These are phyloP conservation scores for Heliocidaris tuberculata DNA, from an alignment of 35 echinoderm and acorn worm genomes.

Conservation along the genomic window DNA sequence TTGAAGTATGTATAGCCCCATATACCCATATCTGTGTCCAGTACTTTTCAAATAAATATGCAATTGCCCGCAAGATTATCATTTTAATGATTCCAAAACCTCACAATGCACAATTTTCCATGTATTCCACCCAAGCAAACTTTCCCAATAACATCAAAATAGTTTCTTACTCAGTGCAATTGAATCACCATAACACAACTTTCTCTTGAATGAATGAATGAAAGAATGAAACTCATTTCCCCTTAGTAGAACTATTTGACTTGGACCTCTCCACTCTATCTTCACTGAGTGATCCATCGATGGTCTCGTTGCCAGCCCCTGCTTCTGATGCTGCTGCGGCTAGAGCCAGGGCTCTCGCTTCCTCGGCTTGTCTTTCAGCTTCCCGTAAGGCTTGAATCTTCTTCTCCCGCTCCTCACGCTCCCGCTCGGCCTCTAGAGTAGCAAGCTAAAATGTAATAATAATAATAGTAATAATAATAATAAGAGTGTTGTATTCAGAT, in stretches of 20 bases:
- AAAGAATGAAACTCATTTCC: constrained; percentile 27
- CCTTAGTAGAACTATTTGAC: constrained; percentile 61
- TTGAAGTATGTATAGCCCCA: no score
- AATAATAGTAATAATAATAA: constrained; percentile 13
- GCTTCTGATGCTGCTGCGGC: constrained; percentile 42
- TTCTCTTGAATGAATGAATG: neutral
- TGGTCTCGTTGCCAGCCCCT: constrained; percentile 15
- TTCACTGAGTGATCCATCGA: neutral
- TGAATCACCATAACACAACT: no score
- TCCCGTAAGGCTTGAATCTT: constrained; percentile 39
- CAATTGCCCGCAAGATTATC: no score
- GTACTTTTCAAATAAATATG: no score
- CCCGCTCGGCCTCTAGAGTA: constrained; percentile 20
- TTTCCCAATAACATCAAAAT: no score
- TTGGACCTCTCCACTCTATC: constrained; percentile 51
- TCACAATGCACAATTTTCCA: no score
- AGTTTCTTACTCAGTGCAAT: no score
- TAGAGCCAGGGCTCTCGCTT: constrained; percentile 8
- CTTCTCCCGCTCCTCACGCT: constrained; percentile 53
- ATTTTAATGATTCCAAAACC: no score
- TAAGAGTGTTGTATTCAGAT: neutral
- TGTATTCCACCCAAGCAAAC: no score
- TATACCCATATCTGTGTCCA: no score
- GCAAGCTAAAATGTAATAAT: constrained; percentile 14
- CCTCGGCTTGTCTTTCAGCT: constrained; percentile 44